Conservation (phyloP, 2,113 vertebrate species). For the Barnardius zonarius region DNA sequence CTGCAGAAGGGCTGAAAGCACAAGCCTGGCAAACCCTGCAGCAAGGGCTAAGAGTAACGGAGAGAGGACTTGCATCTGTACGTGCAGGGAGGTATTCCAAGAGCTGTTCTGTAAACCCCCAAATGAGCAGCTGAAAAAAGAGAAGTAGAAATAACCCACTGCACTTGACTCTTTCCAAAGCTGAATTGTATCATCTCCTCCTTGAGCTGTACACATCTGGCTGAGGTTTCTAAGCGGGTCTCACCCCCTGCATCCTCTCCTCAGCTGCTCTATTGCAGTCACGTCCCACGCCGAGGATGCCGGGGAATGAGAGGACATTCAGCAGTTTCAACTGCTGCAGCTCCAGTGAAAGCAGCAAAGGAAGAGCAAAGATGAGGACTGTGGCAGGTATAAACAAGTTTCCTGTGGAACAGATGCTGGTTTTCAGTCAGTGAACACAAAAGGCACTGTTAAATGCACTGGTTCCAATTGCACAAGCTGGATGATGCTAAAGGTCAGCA, state of each 20-base stretch:
- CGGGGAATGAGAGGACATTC: not conserved
- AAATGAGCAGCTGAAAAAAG: not conserved
- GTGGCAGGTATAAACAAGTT: slow-evolving; percentile 4
- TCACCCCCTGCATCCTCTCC: not conserved
- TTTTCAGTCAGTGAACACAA: not conserved
- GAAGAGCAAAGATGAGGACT: not conserved
- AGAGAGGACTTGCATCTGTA: not conserved
- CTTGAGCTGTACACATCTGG: not conserved
- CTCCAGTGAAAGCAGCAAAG: not conserved
- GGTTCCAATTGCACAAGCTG: not conserved
- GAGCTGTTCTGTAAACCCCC: not conserved
- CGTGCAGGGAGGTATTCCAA: rapidly evolving
- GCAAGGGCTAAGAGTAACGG: rapidly evolving
- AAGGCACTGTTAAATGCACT: not conserved
- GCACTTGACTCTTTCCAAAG: not conserved
- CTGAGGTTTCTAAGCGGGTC: not conserved
- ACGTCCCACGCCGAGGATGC: not conserved
- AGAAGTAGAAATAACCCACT: not conserved
- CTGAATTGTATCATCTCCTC: not conserved
- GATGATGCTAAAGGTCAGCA: not conserved
- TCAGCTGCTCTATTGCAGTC: not conserved
- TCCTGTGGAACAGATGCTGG: not conserved
- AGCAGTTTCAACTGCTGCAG: not conserved
- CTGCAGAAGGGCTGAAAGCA: not conserved
- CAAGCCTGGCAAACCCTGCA: not conserved